phyloP scores from a whole-genome alignment of 2,888 invertebrate genomes.

The Agrotis puta region DNA sequence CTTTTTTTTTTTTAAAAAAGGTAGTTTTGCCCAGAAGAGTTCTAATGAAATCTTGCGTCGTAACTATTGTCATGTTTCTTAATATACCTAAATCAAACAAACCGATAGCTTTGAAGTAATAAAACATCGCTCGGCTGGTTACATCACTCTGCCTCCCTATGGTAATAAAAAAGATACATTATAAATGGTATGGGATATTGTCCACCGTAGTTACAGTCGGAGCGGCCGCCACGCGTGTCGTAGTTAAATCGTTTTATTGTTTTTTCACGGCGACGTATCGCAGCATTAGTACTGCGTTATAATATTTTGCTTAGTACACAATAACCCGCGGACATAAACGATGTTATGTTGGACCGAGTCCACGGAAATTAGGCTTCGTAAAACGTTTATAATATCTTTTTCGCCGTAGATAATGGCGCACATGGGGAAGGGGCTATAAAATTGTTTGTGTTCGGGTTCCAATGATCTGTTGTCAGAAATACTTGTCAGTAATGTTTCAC shows the following conservation, averaged over 20 bases:
- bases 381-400: constrained; percentile 59
- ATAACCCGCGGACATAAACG: constrained; percentile 73
- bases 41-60: background rate
- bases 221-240: constrained; percentile 80
- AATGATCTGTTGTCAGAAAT: constrained; percentile 1
- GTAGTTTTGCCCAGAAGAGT: too few species aligned
- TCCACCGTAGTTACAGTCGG: constrained; percentile 77
- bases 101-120: constrained; percentile 61
- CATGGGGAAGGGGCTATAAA: constrained; percentile 19
- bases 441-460: constrained; percentile 29
- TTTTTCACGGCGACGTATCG: constrained; percentile 81
- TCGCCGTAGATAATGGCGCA: constrained; percentile 29
- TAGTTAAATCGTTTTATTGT: constrained; percentile 87
- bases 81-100: constrained; percentile 50
- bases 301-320: constrained; percentile 80
- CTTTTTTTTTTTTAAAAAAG: too few species aligned
- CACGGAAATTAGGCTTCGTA: constrained; percentile 70
- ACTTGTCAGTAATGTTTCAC: constrained; percentile 10
- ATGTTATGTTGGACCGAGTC: constrained; percentile 67
- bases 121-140: constrained; percentile 61
- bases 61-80: constrained; percentile 13
- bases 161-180: constrained; percentile 86
- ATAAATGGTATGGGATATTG: constrained; percentile 86
- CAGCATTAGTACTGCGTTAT: constrained; percentile 81
- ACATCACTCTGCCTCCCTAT: constrained; percentile 72